Conservation (phyloP, 2,113 vertebrate genomes). For the Cepphus grylle region DNA sequence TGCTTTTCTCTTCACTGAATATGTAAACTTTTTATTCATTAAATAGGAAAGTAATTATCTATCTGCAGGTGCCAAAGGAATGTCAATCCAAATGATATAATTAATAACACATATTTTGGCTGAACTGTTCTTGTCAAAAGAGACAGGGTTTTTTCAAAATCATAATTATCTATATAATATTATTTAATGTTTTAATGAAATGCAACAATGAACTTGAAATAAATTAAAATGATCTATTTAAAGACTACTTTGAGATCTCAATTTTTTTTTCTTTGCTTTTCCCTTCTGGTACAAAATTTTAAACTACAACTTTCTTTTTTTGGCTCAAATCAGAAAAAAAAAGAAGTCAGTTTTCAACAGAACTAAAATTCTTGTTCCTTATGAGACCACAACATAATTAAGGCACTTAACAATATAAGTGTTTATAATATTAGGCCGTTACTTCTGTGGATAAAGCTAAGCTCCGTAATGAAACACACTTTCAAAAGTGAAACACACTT, state of each 20-base stretch:
- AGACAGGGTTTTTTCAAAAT: not conserved
- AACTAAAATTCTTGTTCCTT: not conserved
- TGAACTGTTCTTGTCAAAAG: not conserved
- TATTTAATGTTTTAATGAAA: not conserved
- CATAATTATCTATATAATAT: not conserved
- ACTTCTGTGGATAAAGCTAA: not conserved
- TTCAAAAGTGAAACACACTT: not conserved
- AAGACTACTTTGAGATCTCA: not conserved
- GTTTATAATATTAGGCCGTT: not conserved
- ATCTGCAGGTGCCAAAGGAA: not conserved
- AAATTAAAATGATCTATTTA: not conserved
- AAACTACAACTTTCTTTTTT: not conserved
- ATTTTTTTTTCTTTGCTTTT: not conserved
- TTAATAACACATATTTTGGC: not conserved
- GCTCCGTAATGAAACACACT: not conserved
- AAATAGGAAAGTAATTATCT: not conserved
- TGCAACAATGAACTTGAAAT: not conserved
- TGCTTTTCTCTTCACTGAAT: not conserved
- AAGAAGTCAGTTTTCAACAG: not conserved
- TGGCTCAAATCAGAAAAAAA: not conserved
- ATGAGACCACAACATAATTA: not conserved
- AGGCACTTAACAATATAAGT: not conserved
- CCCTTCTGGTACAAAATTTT: not conserved
- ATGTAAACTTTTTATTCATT: not conserved
- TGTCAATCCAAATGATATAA: not conserved